Conservation (phyloP, 2,888 invertebrate genomes). For the Oscheius sp. region DNA sequence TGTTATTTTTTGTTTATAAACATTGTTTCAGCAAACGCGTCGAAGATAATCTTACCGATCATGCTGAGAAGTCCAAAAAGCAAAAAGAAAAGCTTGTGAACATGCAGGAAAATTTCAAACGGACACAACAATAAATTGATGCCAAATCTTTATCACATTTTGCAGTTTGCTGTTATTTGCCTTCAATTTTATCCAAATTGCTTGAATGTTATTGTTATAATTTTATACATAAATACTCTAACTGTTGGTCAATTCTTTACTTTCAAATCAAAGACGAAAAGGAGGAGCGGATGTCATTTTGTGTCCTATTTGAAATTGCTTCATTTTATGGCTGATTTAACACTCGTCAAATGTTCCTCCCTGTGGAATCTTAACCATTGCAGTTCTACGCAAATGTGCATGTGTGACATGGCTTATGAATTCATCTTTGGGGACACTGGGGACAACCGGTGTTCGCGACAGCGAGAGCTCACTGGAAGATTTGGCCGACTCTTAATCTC, state of each 20-base stretch:
- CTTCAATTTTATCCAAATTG: no score
- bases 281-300: background rate
- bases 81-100: constrained; percentile 52
- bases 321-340: constrained; percentile 21
- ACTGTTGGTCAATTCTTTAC: no score
- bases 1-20: no score
- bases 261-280: background rate
- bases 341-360: background rate
- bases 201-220: no score
- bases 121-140: background rate
- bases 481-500: background rate
- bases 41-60: constrained; percentile 49
- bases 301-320: background rate
- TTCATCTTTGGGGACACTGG: constrained; percentile 23
- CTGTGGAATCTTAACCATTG: background rate
- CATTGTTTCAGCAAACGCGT: constrained; percentile 59
- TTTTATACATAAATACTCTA: no score
- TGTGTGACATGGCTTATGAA: constrained; percentile 6
- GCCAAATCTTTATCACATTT: no score
- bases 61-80: constrained; percentile 37
- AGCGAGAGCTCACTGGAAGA: background rate
- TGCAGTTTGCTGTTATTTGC: no score
- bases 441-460: constrained; percentile 12
- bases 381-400: no score
- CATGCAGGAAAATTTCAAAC: constrained; percentile 41